phyloP scores from a whole-genome alignment of 2,888 invertebrate species.

The Achlya flavicornis region DNA sequence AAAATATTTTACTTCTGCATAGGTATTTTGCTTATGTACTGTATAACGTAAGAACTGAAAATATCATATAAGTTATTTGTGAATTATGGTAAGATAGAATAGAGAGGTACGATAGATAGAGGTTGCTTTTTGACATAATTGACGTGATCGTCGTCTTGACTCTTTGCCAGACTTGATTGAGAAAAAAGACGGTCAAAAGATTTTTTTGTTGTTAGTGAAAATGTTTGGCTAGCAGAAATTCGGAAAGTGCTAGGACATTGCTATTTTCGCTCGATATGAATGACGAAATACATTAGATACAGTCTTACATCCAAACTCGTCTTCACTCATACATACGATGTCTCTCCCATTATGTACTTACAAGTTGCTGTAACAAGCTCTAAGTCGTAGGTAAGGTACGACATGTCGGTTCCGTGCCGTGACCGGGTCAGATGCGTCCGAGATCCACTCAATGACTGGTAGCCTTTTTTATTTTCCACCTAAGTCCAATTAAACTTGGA shows the following conservation, averaged over 20 bases:
- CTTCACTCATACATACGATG: no score
- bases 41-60: slow-evolving; percentile 1
- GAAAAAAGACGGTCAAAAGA: no score
- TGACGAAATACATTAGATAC: no score
- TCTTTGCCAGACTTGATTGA: no score
- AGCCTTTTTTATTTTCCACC: slow-evolving; percentile 33
- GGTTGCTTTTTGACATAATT: not conserved
- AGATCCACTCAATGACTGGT: slow-evolving; percentile 37
- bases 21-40: not conserved
- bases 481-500: slow-evolving; percentile 34
- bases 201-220: no score
- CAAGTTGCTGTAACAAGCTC: slow-evolving; percentile 6
- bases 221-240: no score
- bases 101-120: not conserved
- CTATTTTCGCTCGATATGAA: not conserved
- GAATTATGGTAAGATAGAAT: not conserved
- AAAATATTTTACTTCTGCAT: not conserved
- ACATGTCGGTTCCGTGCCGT: slow-evolving; percentile 62
- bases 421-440: slow-evolving; percentile 70
- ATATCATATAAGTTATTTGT: not conserved
- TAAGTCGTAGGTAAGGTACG: not conserved
- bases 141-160: no score
- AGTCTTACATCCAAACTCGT: no score
- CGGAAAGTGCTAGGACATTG: no score
- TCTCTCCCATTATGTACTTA: not conserved